Evolutionary conservation across 2,113 vertebrate species (phyloP).

Genomic region (Thamnaconus septentrionalis): DNA sequence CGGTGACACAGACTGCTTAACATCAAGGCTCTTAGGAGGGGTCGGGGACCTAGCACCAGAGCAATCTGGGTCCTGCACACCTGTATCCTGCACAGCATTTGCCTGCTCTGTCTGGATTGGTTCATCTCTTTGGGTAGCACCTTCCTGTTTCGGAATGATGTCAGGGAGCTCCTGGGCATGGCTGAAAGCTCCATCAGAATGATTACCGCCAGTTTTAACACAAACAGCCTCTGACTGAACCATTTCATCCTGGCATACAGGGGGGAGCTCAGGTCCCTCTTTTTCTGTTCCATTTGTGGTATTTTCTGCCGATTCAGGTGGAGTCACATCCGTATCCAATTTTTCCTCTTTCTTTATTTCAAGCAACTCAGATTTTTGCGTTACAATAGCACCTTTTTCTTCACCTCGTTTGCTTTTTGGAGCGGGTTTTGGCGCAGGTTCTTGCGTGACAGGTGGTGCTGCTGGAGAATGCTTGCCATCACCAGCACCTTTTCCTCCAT

Average conservation of each 20-base stretch:
- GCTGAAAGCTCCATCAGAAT: conserved; percentile 58
- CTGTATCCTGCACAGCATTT: conserved; percentile 65
- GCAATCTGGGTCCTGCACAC: conserved; percentile 73
- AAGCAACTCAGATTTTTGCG: conserved; percentile 37
- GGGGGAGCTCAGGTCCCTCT: conserved; percentile 12
- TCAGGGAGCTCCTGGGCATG: conserved; percentile 76
- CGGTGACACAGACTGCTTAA: conserved; percentile 54
- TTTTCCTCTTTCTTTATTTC: conserved; percentile 48
- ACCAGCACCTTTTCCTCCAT: conserved; percentile 53
- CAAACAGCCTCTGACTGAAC: conserved; percentile 20
- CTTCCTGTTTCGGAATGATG: conserved; percentile 77
- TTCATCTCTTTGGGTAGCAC: conserved; percentile 63
- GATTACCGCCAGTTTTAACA: conserved; percentile 39
- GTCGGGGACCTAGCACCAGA: conserved; percentile 61
- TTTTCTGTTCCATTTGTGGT: conserved; percentile 48
- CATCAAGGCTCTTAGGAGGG: conserved; percentile 29
- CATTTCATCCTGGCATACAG: conserved; percentile 40
- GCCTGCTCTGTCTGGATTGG: conserved; percentile 57
- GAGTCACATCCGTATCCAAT: conserved; percentile 23
- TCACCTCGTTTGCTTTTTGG: conserved; percentile 52
- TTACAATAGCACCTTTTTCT: conserved; percentile 33
- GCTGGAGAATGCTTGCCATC: conserved; percentile 47
- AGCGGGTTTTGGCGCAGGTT: conserved; percentile 47
- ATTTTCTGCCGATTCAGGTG: conserved; percentile 13
- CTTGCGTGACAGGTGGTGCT: conserved; percentile 43